Evolutionary conservation across 2,888 invertebrate species (phyloP).

Genomic region (Oscheius myriophilus): DNA sequence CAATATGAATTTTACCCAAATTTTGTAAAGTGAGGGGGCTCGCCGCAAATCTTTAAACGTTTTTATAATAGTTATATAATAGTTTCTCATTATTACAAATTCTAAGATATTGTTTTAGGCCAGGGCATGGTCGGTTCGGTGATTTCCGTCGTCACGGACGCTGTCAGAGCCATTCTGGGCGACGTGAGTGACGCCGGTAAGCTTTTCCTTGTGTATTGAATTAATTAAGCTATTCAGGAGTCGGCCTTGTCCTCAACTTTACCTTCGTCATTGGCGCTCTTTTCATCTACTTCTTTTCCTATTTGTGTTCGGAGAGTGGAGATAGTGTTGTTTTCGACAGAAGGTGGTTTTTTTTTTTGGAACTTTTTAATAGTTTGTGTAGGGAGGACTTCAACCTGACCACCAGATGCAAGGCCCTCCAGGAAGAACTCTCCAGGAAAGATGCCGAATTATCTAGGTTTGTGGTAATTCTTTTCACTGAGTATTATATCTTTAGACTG

Average conservation of each 20-base stretch:
- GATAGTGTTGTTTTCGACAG: slow-evolving; percentile 17
- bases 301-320: slow-evolving; percentile 35
- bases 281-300: slow-evolving; percentile 35
- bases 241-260: slow-evolving; percentile 44
- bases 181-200: slow-evolving; percentile 27
- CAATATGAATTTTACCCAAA: no score
- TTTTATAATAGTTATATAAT: no score
- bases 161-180: slow-evolving; percentile 16
- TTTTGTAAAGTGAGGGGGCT: no score
- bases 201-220: neutral
- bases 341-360: neutral
- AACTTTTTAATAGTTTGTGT: no score
- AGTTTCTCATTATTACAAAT: no score
- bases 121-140: slow-evolving; percentile 8
- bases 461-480: slow-evolving; percentile 1
- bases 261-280: slow-evolving; percentile 42
- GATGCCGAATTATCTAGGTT: slow-evolving; percentile 33
- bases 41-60: no score
- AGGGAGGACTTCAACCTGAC: slow-evolving; percentile 47
- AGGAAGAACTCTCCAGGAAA: slow-evolving; percentile 36
- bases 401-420: slow-evolving; percentile 39
- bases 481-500: neutral
- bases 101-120: slow-evolving; percentile 12
- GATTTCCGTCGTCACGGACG: slow-evolving; percentile 3
- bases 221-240: slow-evolving; percentile 13